Conservation (phyloP, 2,888 invertebrate species). For the Chelonus formosanus region DNA sequence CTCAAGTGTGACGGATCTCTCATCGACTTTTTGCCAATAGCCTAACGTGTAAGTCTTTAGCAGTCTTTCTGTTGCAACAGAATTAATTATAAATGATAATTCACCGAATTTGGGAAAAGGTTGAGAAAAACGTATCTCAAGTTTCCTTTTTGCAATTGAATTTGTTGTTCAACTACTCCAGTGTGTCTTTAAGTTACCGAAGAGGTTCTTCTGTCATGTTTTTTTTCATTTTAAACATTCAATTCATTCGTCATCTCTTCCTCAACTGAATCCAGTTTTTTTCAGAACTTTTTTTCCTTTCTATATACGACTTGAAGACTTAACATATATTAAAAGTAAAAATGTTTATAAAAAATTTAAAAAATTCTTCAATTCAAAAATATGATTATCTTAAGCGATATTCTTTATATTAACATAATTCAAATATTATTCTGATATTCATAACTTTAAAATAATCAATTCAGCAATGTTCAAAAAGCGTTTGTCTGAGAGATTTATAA, state of each 20-base stretch:
- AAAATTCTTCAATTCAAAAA: no score
- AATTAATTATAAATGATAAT: conserved; percentile 46
- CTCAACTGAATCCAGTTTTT: conserved; percentile 8
- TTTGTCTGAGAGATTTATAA: no score
- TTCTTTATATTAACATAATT: no score
- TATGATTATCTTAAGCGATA: no score
- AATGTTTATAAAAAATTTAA: no score
- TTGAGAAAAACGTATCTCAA: conserved; percentile 36
- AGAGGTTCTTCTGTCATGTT: conserved; percentile 28
- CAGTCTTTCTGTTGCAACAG: conserved; percentile 39
- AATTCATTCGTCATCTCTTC: conserved; percentile 10
- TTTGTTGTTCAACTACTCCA: conserved; percentile 19
- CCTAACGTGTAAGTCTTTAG: conserved; percentile 35
- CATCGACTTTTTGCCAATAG: conserved; percentile 20
- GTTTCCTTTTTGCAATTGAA: conserved; percentile 30
- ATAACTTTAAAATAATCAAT: no score
- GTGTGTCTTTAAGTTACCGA: conserved; percentile 29
- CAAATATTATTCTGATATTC: no score
- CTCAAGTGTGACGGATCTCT: conserved; percentile 20
- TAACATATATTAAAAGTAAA: background rate
- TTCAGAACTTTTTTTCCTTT: background rate
- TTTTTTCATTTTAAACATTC: conserved; percentile 7
- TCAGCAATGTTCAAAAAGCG: no score
- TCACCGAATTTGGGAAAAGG: conserved; percentile 43
- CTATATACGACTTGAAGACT: background rate